phyloP scores from a whole-genome alignment of 2,113 vertebrate species.

The Ctenomys sociabilis region DNA sequence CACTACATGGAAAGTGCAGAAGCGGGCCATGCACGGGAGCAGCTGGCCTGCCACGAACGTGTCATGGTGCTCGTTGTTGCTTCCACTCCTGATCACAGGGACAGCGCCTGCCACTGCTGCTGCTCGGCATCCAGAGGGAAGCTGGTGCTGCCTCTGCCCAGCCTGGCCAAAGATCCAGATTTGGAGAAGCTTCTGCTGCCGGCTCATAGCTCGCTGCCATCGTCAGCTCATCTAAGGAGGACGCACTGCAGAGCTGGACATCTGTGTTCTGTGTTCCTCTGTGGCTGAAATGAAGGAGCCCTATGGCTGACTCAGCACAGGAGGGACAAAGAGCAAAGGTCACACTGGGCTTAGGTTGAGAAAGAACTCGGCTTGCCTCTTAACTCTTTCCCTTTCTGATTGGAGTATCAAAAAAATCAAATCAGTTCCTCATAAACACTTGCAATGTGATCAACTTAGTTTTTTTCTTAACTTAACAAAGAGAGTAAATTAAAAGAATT shows the following conservation, averaged over 20 bases:
- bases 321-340: slow-evolving; percentile 42
- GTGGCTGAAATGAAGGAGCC: slow-evolving; percentile 32
- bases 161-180: background rate
- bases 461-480: slow-evolving; percentile 89
- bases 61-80: rapidly evolving
- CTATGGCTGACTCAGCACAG: slow-evolving; percentile 2
- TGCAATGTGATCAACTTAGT: slow-evolving; percentile 88
- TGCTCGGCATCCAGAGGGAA: too few species aligned
- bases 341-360: background rate
- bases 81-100: background rate
- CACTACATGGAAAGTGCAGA: rapidly evolving
- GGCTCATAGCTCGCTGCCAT: rapidly evolving
- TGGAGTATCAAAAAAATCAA: slow-evolving; percentile 82
- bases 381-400: slow-evolving; percentile 81
- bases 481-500: slow-evolving; percentile 90
- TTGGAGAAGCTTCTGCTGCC: rapidly evolving
- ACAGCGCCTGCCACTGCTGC: background rate
- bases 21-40: rapidly evolving
- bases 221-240: too few species aligned
- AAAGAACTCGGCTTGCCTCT: slow-evolving; percentile 54
- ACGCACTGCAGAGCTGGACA: rapidly evolving
- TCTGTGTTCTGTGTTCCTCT: background rate
- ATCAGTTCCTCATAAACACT: slow-evolving; percentile 89
- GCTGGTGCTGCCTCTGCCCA: too few species aligned
- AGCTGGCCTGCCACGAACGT: rapidly evolving